Evolutionary conservation across 2,113 vertebrate genomes (phyloP).

Genomic region (Turdus rufiventris): DNA sequence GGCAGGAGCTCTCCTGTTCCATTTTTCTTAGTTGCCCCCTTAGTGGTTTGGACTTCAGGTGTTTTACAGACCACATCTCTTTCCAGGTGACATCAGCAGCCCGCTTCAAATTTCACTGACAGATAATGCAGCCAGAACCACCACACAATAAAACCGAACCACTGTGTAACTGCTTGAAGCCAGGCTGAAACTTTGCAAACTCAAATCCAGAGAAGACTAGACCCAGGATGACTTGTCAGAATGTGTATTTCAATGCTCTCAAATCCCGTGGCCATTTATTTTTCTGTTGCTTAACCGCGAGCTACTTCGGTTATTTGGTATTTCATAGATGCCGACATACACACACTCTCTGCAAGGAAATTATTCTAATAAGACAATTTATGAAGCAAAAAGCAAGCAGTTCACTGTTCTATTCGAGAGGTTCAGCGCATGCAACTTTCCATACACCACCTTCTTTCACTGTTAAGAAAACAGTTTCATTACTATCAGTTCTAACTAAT

Average conservation of each 20-base stretch:
- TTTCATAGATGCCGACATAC: fast-evolving
- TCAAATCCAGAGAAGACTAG: neutral
- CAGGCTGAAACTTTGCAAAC: constrained; percentile 1
- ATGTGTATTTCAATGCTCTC: neutral
- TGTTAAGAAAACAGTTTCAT: neutral
- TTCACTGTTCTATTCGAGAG: neutral
- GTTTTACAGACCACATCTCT: neutral
- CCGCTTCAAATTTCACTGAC: neutral
- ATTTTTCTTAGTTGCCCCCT: neutral
- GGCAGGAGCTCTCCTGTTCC: neutral
- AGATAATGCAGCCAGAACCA: neutral
- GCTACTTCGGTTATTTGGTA: neutral
- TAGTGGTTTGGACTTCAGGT: neutral
- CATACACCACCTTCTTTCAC: neutral
- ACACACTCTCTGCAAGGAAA: neutral
- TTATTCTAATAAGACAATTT: neutral
- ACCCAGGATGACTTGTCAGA: neutral
- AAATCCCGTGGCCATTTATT: neutral
- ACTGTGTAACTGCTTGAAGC: fast-evolving
- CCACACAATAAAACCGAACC: neutral
- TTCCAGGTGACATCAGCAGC: neutral
- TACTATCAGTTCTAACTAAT: neutral
- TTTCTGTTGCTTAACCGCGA: neutral
- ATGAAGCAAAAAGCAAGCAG: neutral
- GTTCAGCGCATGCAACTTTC: neutral